phyloP scores from a whole-genome alignment of 2,888 invertebrate genomes.

The Synanthedon andrenaeformis region DNA sequence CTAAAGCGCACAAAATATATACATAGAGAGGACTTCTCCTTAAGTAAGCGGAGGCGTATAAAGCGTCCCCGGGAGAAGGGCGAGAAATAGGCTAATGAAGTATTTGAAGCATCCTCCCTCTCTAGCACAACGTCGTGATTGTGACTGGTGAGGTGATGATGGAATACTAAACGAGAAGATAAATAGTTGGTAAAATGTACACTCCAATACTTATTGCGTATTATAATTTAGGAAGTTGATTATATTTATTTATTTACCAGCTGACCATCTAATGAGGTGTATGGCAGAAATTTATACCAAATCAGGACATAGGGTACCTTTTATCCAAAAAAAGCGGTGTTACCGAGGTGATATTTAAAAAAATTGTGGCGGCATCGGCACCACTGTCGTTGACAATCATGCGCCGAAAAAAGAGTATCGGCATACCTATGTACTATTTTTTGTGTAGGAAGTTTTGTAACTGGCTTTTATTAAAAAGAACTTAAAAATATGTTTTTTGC shows the following conservation, averaged over 20 bases:
- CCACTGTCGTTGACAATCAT: too few relatives aligned
- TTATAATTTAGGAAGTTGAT: background rate
- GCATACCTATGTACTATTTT: too few relatives aligned
- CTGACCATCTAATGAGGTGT: background rate
- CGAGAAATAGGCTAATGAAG: constrained; percentile 41
- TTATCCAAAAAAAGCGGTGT: too few relatives aligned
- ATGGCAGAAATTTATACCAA: too few relatives aligned
- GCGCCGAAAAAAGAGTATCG: too few relatives aligned
- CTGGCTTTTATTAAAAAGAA: too few relatives aligned
- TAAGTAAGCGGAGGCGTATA: background rate
- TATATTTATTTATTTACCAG: background rate
- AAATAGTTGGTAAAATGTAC: constrained; percentile 17
- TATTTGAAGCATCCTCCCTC: constrained; percentile 20
- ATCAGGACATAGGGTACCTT: too few relatives aligned
- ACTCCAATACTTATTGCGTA: background rate
- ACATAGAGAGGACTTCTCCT: background rate
- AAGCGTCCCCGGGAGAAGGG: constrained; percentile 9
- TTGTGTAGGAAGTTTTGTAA: too few relatives aligned
- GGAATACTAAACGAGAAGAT: constrained; percentile 33
- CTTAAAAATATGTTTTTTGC: too few relatives aligned
- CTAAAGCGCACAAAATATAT: too few relatives aligned
- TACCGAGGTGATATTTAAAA: too few relatives aligned
- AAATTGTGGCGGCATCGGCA: too few relatives aligned
- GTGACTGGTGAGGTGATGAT: constrained; percentile 15
- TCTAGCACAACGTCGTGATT: constrained; percentile 21